Evolutionary conservation across 2,797 vertebrate species (phyloP), one percentile per base, ranked within the genome.

Genomic region (Sternarchorhynchus goeldii): DNA sequence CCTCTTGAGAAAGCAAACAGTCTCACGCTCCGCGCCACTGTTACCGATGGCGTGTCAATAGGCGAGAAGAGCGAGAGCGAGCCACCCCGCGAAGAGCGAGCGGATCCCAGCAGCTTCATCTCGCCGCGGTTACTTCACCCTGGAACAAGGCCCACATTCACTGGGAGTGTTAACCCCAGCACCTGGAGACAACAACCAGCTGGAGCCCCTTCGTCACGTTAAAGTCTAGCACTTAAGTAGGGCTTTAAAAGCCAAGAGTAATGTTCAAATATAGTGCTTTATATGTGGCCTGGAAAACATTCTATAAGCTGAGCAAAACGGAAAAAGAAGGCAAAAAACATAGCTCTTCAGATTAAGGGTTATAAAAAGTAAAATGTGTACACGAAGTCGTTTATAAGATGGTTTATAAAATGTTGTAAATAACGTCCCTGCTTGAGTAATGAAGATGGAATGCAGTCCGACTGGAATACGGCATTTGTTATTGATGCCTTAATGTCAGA

Each of bases 1-100:
- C 66, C 74, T 75, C 84, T 82, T 70, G 65, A 75, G 78, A 55
- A 69, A 77, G 76, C 77, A 83, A 83, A 78, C 71, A 82, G 79
- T 85, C 79, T 83, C 82, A 57, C 59, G 76, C 75, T 71, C 50
- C 32, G 8, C 25, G 16, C 18, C 14, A 18, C 21, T 58, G 69
- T 59, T 58, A 58, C 64, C 63, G 58, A 60, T 75, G 55, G 65
- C 73, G 77, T 62, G 74, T 50, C 60, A 63, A 81, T 74, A 80
- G 60, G 76, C 53, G 31, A 17, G 21, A 80, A 79, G 55, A 45
- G 56, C 65, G 65, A 50, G 34, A 25, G 6, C 32, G n/a, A n/a
- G n/a, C 32, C 55, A 55, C 8, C 12, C 34, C 32, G 62, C 32
- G 50, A 74, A 64, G 53, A 59, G 58, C 65, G 7, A 36, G 53